Conservation (phyloP, 2,113 vertebrate genomes). For the Protomyctophum bolini region DNA sequence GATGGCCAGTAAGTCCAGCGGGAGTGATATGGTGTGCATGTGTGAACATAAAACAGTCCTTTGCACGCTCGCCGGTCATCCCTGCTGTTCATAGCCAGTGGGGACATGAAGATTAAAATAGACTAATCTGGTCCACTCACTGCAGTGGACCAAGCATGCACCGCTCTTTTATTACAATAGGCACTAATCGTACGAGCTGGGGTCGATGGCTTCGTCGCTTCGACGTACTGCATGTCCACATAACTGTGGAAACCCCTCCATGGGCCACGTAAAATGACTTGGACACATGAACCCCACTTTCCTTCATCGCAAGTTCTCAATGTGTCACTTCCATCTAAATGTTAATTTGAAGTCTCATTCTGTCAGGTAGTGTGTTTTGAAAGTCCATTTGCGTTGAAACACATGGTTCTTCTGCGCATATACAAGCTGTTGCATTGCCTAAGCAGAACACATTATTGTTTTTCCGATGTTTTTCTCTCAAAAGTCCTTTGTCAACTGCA, state of each 20-base stretch:
- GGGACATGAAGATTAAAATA: slow-evolving; percentile 71
- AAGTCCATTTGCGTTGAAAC: slow-evolving; percentile 46
- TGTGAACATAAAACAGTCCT: slow-evolving; percentile 53
- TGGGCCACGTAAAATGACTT: slow-evolving; percentile 55
- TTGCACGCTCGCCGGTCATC: slow-evolving; percentile 47
- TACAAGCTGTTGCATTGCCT: slow-evolving; percentile 1
- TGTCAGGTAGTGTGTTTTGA: slow-evolving; percentile 51
- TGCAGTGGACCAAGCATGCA: slow-evolving; percentile 49
- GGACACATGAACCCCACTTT: slow-evolving; percentile 55
- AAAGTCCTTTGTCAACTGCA: slow-evolving; percentile 47
- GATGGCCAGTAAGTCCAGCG: slow-evolving; percentile 49
- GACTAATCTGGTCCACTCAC: slow-evolving; percentile 31
- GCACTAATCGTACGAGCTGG: slow-evolving; percentile 45
- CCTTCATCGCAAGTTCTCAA: slow-evolving; percentile 49
- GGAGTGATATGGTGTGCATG: slow-evolving; percentile 36
- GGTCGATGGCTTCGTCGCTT: slow-evolving; percentile 31
- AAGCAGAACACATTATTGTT: slow-evolving; percentile 25
- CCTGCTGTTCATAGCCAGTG: slow-evolving; percentile 66
- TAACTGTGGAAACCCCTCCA: slow-evolving; percentile 27
- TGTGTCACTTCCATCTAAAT: slow-evolving; percentile 73
- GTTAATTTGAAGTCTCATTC: slow-evolving; percentile 70
- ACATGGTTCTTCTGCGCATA: neutral
- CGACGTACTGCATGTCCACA: slow-evolving; percentile 27
- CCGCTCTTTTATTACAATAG: slow-evolving; percentile 75
- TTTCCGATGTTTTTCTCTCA: slow-evolving; percentile 25